Base-by-base conservation (phyloP, 1,140 invertebrate genomes). In the Eriocheir sinensis region DNA sequence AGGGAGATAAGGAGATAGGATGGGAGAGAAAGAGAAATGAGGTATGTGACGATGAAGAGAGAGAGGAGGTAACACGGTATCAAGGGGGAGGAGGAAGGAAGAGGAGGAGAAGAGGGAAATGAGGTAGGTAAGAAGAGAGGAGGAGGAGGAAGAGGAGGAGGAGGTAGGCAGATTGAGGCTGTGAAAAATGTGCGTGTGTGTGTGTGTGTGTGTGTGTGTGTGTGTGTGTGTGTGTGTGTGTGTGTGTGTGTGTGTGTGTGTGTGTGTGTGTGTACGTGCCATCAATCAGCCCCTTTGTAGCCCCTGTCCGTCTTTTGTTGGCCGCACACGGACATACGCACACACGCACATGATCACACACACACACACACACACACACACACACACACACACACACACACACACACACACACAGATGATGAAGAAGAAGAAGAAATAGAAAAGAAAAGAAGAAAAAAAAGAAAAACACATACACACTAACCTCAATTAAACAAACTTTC, bases 141-240 rank as follows among this genome's bases (percentile, higher is more conserved):
- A n/a, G n/a, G 4, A 21, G 60, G n/a, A 8, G 8, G 60, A 72
- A 8, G 27, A n/a, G n/a, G 60, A 21, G 27, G n/a, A n/a, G 27
- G 17, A 72, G 60, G 60, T 3, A 72, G 60, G 1, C n/a, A n/a
- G 60, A 72, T 6, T 21, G 60, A 72, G 21, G 21, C 60, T 72
- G 60, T 72, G 60, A 72, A 72, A n/a, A 72, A 72, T 72, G 60
- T 72, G 60, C n/a, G 60, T 72, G 60, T 27, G 60, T 72, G 60
- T 27, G 60, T 72, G 60, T 72, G 60, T 72, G 60, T 53, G 48
- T 53, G 48, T 53, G 48, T 53, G 48, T 53, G 48, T 53, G 48
- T 53, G 48, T 53, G 48, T 53, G 48, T 53, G 53, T 6, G 53
- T 72, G 53, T 72, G 53, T 72, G 53, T 72, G 53, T 72, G 53